These are phyloP conservation scores for Drosophila miranda DNA, from an alignment of 1,140 invertebrate species.

Conservation along the genomic window DNA sequence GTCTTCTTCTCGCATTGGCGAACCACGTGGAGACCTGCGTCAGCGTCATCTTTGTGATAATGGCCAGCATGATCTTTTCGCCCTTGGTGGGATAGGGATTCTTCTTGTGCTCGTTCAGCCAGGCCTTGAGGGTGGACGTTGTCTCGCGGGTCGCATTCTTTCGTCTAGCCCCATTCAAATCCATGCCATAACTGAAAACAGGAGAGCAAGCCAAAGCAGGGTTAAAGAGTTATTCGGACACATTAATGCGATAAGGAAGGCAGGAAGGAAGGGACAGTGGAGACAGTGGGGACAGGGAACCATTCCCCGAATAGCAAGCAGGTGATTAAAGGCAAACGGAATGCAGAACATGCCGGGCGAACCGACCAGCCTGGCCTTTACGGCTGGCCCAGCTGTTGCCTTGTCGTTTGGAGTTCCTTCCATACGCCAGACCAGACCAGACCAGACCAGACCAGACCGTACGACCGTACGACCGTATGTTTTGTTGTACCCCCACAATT, in stretches of 20 bases:
- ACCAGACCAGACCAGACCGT: too few relatives aligned
- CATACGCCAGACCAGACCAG: conserved; percentile 22
- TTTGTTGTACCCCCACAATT: conserved; percentile 34
- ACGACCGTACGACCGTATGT: neutral
- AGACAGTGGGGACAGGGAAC: neutral
- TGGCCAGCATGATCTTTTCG: conserved; percentile 99
- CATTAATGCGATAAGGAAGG: conserved; percentile 25
- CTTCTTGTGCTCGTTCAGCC: conserved; percentile 99
- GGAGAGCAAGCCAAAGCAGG: conserved; percentile 10
- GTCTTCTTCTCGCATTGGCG: conserved; percentile 96
- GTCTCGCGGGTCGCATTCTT: conserved; percentile 99
- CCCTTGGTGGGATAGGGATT: conserved; percentile 99
- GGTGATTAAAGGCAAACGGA: conserved; percentile 53
- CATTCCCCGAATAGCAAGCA: conserved; percentile 43
- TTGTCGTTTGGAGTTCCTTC: conserved; percentile 39
- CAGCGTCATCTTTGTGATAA: conserved; percentile 99
- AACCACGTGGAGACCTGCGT: conserved; percentile 99
- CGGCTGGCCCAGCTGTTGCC: conserved; percentile 43
- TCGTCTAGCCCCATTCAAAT: conserved; percentile 93
- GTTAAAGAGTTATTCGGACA: conserved; percentile 5
- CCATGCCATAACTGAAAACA: conserved; percentile 91
- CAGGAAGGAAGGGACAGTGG: neutral
- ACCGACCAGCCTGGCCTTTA: conserved; percentile 10
- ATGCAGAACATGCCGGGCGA: conserved; percentile 6
- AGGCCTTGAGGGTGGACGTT: conserved; percentile 97